Evolutionary conservation across 2,888 invertebrate genomes (phyloP).

Genomic region (Limnephilus auricula): DNA sequence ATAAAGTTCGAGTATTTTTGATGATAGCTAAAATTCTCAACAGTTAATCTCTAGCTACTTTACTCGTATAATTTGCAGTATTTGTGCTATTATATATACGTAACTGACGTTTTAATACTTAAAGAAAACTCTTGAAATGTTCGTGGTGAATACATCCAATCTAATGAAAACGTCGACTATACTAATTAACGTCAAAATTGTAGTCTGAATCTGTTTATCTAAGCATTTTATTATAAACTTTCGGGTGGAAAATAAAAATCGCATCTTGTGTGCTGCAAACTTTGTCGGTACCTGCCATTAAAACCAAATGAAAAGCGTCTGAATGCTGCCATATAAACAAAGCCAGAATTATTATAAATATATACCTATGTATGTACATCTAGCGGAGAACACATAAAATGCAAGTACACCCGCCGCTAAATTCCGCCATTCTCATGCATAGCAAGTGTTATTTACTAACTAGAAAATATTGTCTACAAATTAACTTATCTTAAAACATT

Average conservation of each 20-base stretch:
- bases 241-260: background rate
- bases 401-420: background rate
- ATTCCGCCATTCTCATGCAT: background rate
- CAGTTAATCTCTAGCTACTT: no score
- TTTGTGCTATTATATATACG: background rate
- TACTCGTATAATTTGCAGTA: background rate
- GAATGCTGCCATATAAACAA: conserved; percentile 26
- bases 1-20: no score
- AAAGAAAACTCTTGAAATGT: background rate
- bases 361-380: background rate
- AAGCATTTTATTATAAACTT: background rate
- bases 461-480: no score
- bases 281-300: background rate
- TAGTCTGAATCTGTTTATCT: background rate
- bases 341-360: background rate
- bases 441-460: background rate
- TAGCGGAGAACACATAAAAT: conserved; percentile 31
- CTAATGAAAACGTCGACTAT: background rate
- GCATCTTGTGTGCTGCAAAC: background rate
- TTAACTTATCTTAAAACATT: no score
- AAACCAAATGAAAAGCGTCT: conserved; percentile 9
- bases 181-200: background rate
- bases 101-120: background rate
- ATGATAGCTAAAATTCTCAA: no score
- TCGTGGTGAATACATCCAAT: background rate